Evolutionary conservation across 2,888 invertebrate genomes (phyloP), one percentile per base, ranked within the genome.

Genomic region (Polyommatus iphigenia): DNA sequence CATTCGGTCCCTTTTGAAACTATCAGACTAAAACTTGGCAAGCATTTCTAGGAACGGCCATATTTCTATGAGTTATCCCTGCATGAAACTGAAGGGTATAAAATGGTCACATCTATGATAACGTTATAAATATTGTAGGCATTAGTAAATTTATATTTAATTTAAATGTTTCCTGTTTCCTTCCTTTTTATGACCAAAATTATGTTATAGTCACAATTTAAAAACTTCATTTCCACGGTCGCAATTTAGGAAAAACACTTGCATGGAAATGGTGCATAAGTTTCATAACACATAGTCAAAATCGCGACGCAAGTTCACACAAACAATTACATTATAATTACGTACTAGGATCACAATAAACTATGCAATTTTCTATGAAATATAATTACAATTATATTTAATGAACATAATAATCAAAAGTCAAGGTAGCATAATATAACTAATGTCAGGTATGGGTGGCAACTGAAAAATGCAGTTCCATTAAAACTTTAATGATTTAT

Each of bases 401-500:
- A 46, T 10, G 10, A 46, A 46, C 13, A 46, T 13, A 46, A 13
- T 46, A 18, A 13, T 10, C 10, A 62, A 20, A 62, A 10, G 24
- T 24, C 3, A 13, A 62, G 62, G 24, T 62, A 62, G 24, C 4
- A n/a, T 29, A 62, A n/a, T 29, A 62, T 24, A 29, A 8, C 24
- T 24, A 24, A 24, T 62, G 4, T 10, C 62, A 67, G 29, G 20
- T 62, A 67, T 29, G 29, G 29, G 5, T 67, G 29, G 67, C 29
- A 29, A 29, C 29, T 67, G 46, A 73, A 73, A 75, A 75, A 50
- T 29, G 54, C 29, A 24, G 50, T 29, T 50, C 29, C 75, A 54
- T 75, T 75, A 54, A 75, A 75, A 50, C 54, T 75, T 75, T 18
- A 75, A 75, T 75, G 29, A 75, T 75, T 72, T 72, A 15, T 20